Evolutionary conservation across 1,140 invertebrate genomes (phyloP).

Genomic region (Apis cerana): DNA sequence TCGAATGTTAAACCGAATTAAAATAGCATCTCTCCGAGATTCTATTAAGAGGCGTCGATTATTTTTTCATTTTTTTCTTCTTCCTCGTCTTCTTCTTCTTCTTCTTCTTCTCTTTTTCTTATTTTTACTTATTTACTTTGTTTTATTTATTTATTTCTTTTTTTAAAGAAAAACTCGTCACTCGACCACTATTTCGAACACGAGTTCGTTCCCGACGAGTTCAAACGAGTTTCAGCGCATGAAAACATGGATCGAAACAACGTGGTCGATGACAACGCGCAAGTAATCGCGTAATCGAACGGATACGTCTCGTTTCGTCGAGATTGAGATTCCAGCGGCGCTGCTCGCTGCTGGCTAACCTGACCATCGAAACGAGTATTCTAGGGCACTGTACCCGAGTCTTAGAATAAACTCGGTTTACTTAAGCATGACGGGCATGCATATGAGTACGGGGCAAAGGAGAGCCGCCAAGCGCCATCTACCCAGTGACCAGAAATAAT

Average conservation of each 20-base stretch:
- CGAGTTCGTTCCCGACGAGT: too few relatives aligned
- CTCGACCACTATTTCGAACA: too few relatives aligned
- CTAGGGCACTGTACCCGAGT: constrained; percentile 74
- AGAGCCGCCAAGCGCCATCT: constrained; percentile 75
- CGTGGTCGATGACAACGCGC: constrained; percentile 2
- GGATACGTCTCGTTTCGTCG: constrained; percentile 42
- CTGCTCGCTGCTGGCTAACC: constrained; percentile 53
- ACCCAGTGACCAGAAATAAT: constrained; percentile 77
- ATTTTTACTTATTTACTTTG: too few relatives aligned
- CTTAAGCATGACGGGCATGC: constrained; percentile 77
- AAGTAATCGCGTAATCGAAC: constrained; percentile 16
- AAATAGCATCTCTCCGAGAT: background rate
- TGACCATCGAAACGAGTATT: constrained; percentile 72
- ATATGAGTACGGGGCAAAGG: constrained; percentile 74
- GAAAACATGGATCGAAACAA: background rate
- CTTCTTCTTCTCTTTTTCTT: too few relatives aligned
- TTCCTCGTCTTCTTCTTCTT: too few relatives aligned
- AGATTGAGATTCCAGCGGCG: constrained; percentile 58
- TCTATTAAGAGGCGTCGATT: background rate
- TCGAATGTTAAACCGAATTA: background rate
- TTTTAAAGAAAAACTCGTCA: too few relatives aligned
- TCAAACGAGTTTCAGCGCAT: too few relatives aligned
- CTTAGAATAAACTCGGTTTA: constrained; percentile 78
- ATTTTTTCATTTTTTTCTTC: background rate
- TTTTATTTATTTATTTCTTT: too few relatives aligned